These are phyloP conservation scores for Loris lydekkerianus DNA, from an alignment of 2,797 vertebrate species.

Conservation along the genomic window DNA sequence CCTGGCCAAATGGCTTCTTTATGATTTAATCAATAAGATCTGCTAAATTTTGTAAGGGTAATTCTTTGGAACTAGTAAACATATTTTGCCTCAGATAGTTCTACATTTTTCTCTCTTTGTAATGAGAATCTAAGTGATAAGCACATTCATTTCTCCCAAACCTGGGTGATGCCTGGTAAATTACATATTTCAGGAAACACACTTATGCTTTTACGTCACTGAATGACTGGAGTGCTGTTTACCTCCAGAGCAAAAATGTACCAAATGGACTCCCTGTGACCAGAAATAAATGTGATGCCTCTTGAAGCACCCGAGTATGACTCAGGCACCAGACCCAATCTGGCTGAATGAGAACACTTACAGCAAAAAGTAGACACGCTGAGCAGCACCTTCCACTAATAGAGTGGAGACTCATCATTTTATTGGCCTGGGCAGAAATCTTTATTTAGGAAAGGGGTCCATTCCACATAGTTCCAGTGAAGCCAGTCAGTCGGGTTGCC, in stretches of 20 bases:
- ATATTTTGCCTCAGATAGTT: conserved; percentile 22
- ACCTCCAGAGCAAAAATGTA: background rate
- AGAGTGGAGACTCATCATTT: background rate
- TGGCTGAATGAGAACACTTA: background rate
- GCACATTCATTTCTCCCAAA: conserved; percentile 53
- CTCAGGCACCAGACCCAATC: conserved; percentile 17
- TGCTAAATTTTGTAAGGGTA: background rate
- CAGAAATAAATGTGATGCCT: background rate
- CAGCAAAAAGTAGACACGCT: background rate
- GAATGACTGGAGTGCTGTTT: conserved; percentile 26
- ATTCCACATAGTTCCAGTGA: background rate
- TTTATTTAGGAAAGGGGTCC: background rate
- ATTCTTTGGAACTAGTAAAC: background rate
- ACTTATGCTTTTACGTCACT: conserved; percentile 26
- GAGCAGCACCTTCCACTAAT: background rate
- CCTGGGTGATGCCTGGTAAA: conserved; percentile 21
- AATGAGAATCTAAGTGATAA: conserved; percentile 48
- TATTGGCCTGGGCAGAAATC: background rate
- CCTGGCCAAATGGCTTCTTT: background rate
- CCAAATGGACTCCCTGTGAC: background rate
- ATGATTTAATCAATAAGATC: background rate
- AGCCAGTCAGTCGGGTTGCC: background rate
- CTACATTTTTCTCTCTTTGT: background rate
- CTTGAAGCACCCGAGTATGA: conserved; percentile 33
- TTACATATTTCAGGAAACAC: conserved; percentile 56